Evolutionary conservation across 2,797 vertebrate species (phyloP), one percentile per base, ranked within the genome.

Genomic region (Anguilla marmorata): DNA sequence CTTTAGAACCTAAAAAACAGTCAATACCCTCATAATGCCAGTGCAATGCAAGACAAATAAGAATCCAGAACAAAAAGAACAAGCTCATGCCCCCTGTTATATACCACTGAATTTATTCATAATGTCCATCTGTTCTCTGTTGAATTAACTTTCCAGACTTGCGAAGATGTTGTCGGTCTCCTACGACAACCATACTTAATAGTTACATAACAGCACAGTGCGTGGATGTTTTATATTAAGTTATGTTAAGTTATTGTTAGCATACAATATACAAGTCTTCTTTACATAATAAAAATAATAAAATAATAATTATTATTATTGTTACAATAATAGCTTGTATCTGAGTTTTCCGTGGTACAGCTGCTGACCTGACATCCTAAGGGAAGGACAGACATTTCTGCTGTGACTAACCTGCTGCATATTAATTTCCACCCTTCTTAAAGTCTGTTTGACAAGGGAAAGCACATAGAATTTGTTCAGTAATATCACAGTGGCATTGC

Each of bases 301-400:
- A 14, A 56, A 12, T 52, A 52, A 56, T 56, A 14, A 58, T 58
- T 0, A 58, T 58, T 58, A 58, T 58, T 16, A 16, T 16, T 58
- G 5, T 90, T 92, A 89, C 88, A 27, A 41, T 79, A 24, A 16
- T 37, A 5, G 91, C 93, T 93, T 94, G 94, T 95, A 93, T 91
- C 87, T 91, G 90, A 93, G 90, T 92, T 92, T 92, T 92, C 89
- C 92, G 93, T 92, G 91, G 89, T 93, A 91, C 33, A 76, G 41
- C 74, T 41, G 30, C 14, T 37, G 33, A 33, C 12, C 74, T 16
- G 89, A 92, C 89, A 94, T 93, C 94, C 94, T 89, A 89, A 91
- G 91, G 93, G 94, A 93, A 95, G 96, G 86, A 88, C 92, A 92
- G 90, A 92, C 92, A 94, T 88, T 90, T 93, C 92, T 88, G 88